Evolutionary conservation across 2,888 invertebrate species (phyloP), one percentile per base, ranked within the genome.

Genomic region (Meiosimyza decipiens): DNA sequence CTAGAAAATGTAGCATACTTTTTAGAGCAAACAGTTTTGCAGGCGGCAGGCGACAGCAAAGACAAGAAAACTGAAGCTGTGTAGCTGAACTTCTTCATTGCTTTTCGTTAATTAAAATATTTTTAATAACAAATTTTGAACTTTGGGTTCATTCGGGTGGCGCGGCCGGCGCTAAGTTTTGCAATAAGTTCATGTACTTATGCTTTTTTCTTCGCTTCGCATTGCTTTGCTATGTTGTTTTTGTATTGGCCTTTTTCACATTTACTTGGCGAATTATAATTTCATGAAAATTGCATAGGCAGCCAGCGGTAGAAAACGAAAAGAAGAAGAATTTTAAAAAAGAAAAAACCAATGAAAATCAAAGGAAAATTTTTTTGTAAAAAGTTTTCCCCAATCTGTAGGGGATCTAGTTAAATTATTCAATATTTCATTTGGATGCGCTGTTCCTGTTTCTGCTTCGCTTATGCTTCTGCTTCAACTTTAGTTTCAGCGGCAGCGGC

Each of bases 91-190:
- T 72, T 51, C 40, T 66, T 50, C 18, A 33, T 47, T 28, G 70
- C 79, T 82, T 81, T 82, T 82, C 80, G 81, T 81, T 83, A 83
- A 83, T 83, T 83, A 83, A 83, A 83, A 83, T 83, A 80, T 83
- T 83, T 83, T 80, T 82, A 81, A 80, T 82, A 63, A 63, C 49
- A 70, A 62, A 63, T 70, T 69, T 63, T 54, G 70, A 63, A 63
- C 52, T 70, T 70, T 13, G 40, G 57, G 13, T 15, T 73, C 69
- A 74, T 72, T 69, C 63, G 52, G 69, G 71, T 76, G 71, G 63
- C 76, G 62, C 71, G 74, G 67, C 69, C 71, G 68, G 72, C 74
- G 76, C 77, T 76, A 82, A 80, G 80, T 80, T 40, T 40, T 40
- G 40, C 40, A 6, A 40, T 40, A 40, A 40, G 40, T 40, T 40